phyloP scores from a whole-genome alignment of 2,888 invertebrate genomes.

The Pardosa pseudoannulata region DNA sequence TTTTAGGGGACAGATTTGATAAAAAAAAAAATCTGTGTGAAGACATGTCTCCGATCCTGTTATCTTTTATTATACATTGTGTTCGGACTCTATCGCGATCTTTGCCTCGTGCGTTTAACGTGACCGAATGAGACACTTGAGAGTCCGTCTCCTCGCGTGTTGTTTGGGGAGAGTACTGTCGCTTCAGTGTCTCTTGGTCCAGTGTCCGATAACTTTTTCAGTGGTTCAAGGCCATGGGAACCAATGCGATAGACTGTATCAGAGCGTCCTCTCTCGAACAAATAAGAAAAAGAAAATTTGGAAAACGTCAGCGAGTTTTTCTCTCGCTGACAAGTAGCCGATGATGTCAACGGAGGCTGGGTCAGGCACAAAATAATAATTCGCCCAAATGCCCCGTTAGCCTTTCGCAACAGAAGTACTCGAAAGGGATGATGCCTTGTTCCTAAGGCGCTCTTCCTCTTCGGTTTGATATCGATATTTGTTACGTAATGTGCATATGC shows the following conservation, averaged over 20 bases:
- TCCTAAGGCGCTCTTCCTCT: slow-evolving; percentile 21
- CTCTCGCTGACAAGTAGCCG: slow-evolving; percentile 24
- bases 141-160: neutral
- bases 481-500: neutral
- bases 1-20: no score
- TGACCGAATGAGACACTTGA: neutral
- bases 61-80: neutral
- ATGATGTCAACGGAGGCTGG: slow-evolving; percentile 61
- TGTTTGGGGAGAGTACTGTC: slow-evolving; percentile 2
- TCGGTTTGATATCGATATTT: neutral
- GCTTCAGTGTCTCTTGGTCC: slow-evolving; percentile 39
- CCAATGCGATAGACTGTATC: slow-evolving; percentile 65
- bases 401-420: slow-evolving; percentile 25
- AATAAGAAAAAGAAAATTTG: slow-evolving; percentile 5
- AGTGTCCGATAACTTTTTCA: slow-evolving; percentile 59
- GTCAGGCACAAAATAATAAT: slow-evolving; percentile 43
- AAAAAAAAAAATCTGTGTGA: no score
- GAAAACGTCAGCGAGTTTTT: slow-evolving; percentile 49
- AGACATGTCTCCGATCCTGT: no score
- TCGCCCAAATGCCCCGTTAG: slow-evolving; percentile 25
- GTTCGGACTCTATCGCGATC: neutral
- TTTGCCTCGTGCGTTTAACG: neutral
- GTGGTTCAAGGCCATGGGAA: slow-evolving; percentile 69
- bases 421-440: slow-evolving; percentile 24
- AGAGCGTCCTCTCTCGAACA: slow-evolving; percentile 25